Percentiles rank a stretch among this genome's conserved stretches.
phyloP scores from a whole-genome alignment of 2,888 invertebrate genomes.

The Griposia aprilina region DNA sequence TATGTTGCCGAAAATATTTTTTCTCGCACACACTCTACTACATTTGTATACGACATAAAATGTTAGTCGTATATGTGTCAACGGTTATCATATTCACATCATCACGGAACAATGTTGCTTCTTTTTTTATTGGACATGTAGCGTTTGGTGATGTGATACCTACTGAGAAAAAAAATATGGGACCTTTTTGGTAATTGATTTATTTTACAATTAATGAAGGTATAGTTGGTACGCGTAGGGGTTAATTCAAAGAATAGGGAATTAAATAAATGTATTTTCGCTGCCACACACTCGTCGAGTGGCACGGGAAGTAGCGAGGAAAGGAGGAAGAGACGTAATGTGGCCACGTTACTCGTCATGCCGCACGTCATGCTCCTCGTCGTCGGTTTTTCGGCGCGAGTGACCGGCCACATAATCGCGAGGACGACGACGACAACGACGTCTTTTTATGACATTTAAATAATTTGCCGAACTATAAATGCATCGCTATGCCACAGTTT shows the following conservation, averaged over 20 bases:
- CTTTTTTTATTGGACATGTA: neutral
- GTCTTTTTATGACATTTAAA: no score
- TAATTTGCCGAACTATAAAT: no score
- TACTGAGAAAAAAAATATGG: neutral
- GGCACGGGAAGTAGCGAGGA: no score
- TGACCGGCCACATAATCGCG: no score
- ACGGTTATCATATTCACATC: conserved; percentile 51
- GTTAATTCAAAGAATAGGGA: neutral
- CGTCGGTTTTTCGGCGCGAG: no score
- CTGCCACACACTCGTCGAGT: no score
- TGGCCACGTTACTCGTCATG: no score
- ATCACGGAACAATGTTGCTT: neutral
- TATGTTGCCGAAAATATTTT: conserved; percentile 76
- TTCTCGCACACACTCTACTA: conserved; percentile 59
- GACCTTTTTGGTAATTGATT: neutral
- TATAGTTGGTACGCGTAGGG: no score
- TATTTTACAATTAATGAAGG: neutral
- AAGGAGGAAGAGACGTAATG: no score
- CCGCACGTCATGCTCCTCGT: no score
- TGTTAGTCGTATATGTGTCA: conserved; percentile 66
- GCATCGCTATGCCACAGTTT: no score
- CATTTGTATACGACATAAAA: conserved; percentile 58
- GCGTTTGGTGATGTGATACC: neutral
- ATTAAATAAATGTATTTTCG: neutral
- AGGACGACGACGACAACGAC: no score